Base-by-base conservation (phyloP, 1,140 invertebrate genomes). In the Sweltsa coloradensis region DNA sequence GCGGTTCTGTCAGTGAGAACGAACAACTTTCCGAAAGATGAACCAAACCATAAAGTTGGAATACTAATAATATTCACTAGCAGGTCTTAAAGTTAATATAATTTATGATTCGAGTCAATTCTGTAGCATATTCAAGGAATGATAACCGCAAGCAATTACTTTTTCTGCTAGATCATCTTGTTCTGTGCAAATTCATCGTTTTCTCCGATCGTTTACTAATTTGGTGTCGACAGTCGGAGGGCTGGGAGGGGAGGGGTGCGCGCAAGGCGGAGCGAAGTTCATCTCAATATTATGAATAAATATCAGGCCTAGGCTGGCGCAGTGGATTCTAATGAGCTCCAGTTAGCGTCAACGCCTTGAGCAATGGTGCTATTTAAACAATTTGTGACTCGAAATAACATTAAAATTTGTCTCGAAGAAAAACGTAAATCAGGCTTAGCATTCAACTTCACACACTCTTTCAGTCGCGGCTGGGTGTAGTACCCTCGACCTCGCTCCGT, bases 311-410 rank as follows among this genome's bases (percentile, higher is more conserved):
- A 16, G 29, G 29, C 22, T 18, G 21, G 45, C 18, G 29, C 14
- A 47, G 45, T n/a, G 50, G 57, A 61, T 60, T 61, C 64, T 67
- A 68, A 67, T 68, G 66, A 67, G 66, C 57, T 57, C 61, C 64
- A 64, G 63, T 68, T 66, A 67, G 59, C 64, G 65, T 66, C 65
- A 58, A 49, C 47, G 57, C 59, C 57, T 58, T 68, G 66, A 68
- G 58, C 66, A 63, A 67, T 65, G 64, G 62, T 56, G 62, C 66
- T 65, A 68, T 67, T 68, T 66, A 67, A 67, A 65, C 65, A 68
- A 68, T 68, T 68, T 68, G 66, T 67, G 66, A 68, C 60, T 66
- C 58, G 66, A 68, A 67, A 68, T 66, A 67, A 64, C 66, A 66
- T 66, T 66, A 66, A 68, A 67, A 68, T 68, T 64, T 66, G 64